Conservation (phyloP, 2,113 vertebrate species). For the Bolborhynchus lineola region DNA sequence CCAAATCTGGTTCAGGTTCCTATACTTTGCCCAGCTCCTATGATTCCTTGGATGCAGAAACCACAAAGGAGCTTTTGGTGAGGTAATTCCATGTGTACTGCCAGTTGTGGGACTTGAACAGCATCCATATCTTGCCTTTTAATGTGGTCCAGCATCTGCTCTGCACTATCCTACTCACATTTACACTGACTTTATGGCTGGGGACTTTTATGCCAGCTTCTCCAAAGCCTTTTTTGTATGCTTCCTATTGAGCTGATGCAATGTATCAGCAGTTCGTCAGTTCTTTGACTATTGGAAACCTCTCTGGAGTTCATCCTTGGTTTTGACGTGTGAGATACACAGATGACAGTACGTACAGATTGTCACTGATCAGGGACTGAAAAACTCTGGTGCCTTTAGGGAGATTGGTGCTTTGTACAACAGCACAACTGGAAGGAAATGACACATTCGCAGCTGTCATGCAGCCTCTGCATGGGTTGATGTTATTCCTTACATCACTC, state of each 20-base stretch:
- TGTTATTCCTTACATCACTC: neutral
- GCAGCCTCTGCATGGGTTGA: neutral
- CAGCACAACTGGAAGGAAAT: neutral
- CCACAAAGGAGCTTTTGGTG: neutral
- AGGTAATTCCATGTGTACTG: neutral
- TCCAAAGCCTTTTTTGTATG: neutral
- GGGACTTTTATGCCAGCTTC: neutral
- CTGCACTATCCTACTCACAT: neutral
- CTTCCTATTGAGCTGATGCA: neutral
- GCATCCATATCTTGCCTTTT: neutral
- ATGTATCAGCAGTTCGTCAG: neutral
- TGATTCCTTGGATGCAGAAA: neutral
- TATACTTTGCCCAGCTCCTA: neutral
- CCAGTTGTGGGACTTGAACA: neutral
- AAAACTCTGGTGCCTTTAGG: neutral
- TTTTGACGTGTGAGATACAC: neutral
- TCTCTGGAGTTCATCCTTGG: neutral
- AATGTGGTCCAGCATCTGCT: neutral
- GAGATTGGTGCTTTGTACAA: neutral
- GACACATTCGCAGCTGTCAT: neutral
- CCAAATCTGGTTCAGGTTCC: neutral
- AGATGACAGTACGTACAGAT: fast-evolving
- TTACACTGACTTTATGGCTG: neutral
- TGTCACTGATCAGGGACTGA: neutral
- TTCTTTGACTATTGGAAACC: neutral